Base-by-base conservation (phyloP, 2,888 invertebrate genomes). In the Teleogryllus oceanicus region DNA sequence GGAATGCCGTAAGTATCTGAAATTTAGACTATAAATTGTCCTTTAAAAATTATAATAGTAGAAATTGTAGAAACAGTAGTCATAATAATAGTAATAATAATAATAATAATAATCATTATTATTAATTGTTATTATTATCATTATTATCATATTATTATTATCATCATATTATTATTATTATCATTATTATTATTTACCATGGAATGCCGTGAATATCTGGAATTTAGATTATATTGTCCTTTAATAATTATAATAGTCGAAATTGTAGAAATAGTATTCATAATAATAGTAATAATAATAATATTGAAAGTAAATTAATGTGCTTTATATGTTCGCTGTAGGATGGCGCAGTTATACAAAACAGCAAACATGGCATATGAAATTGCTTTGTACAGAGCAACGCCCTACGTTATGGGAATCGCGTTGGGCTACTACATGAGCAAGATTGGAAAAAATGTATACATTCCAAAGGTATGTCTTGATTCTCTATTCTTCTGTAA, bases 341-440 rank as follows among this genome's bases (percentile, higher is more conserved):
- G 93, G 83, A 88, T 91, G 77, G 92, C 91, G 85, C 92, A 93
- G 85, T 89, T 93, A 81, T 92, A 92, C 84, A 89, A 92, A 82
- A 92, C 92, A 49, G 92, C 92, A 16, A 91, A 92, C 82, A 85
- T 92, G 82, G 90, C 91, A 81, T 92, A 92, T 84, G 88, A 89
- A 12, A 89, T 92, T 21, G 88, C 91, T 1, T 85, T 92, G 5
- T 91, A 92, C 82, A 90, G 93, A 78, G 91, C 91, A 3, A 91
- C 92, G 1, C 90, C 92, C 0, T 93, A 92, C 85, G 85, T 92
- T 24, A 87, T 91, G 78, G 93, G 93, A 2, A 86, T 93, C 5
- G 90, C 89, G 4, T 88, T 92, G 77, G 93, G 92, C 86, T 92
- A 50, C 85, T 90, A 77, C 13, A 78, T 83, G 83, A 89, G 87